Evolutionary conservation across 2,797 vertebrate species (phyloP).

Genomic region (Leptodactylus fallax): DNA sequence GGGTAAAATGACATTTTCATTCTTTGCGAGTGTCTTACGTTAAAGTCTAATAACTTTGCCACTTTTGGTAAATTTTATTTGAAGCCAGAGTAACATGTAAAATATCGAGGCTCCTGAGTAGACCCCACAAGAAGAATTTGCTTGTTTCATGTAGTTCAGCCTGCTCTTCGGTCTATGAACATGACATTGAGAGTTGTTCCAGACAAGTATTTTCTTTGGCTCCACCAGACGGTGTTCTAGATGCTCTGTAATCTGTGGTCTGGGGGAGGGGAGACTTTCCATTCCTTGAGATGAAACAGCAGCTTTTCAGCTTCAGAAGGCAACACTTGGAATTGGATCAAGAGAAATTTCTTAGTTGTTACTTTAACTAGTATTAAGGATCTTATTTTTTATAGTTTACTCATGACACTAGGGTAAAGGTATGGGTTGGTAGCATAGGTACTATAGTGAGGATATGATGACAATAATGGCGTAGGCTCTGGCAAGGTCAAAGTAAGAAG

Average conservation of each 20-base stretch:
- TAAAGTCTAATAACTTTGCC: too few relatives aligned
- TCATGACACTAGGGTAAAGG: background rate
- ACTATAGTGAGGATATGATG: too few relatives aligned
- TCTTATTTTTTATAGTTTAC: background rate
- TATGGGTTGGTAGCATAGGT: background rate
- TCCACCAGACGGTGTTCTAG: background rate
- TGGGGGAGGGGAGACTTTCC: constrained; percentile 31
- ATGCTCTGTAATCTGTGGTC: constrained; percentile 15
- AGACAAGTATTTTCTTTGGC: constrained; percentile 51
- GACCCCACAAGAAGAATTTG: constrained; percentile 26
- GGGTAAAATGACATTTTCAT: too few relatives aligned
- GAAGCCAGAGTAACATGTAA: background rate
- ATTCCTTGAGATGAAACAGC: constrained; percentile 45
- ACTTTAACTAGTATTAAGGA: background rate
- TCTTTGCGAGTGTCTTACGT: too few relatives aligned
- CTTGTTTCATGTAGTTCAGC: background rate
- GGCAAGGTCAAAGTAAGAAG: too few relatives aligned
- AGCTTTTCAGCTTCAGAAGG: constrained; percentile 7
- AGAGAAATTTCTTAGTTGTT: background rate
- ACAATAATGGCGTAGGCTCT: too few relatives aligned
- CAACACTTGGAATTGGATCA: constrained; percentile 12
- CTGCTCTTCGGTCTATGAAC: constrained; percentile 7
- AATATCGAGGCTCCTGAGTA: background rate
- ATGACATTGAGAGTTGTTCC: constrained; percentile 21
- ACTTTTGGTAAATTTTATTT: background rate